phyloP scores from a whole-genome alignment of 2,888 invertebrate genomes.

The Tinea trinotella region DNA sequence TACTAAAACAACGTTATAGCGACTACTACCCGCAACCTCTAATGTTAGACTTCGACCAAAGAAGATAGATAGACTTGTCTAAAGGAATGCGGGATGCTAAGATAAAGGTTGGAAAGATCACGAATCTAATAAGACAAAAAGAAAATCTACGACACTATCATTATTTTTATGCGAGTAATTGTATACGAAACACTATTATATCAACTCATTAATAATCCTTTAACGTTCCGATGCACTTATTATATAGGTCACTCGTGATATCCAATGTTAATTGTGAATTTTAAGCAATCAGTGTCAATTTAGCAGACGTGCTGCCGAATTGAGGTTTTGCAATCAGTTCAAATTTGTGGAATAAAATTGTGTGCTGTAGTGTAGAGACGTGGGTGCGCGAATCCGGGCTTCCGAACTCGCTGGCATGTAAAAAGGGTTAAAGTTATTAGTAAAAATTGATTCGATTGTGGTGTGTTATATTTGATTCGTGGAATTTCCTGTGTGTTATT shows the following conservation, averaged over 20 bases:
- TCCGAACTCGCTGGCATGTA: constrained; percentile 6
- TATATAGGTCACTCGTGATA: constrained; percentile 25
- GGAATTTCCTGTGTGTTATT: constrained; percentile 62
- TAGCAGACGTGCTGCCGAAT: constrained; percentile 41
- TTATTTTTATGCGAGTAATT: not conserved
- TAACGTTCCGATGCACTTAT: constrained; percentile 7
- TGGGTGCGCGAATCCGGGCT: constrained; percentile 4
- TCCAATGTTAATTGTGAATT: constrained; percentile 37
- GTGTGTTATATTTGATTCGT: constrained; percentile 63
- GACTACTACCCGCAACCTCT: constrained; percentile 67
- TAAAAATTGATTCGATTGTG: constrained; percentile 28
- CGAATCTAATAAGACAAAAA: constrained; percentile 44
- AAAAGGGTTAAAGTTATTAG: constrained; percentile 2
- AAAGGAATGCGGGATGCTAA: constrained; percentile 60
- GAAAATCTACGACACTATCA: not conserved
- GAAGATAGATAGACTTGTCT: constrained; percentile 59
- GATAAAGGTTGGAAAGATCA: constrained; percentile 66
- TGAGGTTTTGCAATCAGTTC: constrained; percentile 15
- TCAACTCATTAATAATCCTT: not conserved
- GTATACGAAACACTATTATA: not conserved
- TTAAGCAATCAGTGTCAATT: constrained; percentile 58
- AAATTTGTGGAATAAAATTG: constrained; percentile 17
- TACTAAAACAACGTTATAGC: constrained; percentile 64
- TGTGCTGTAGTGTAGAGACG: constrained; percentile 7
- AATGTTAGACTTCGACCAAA: constrained; percentile 65